A percentile compares a stretch with the other conserved stretches of the same genome.
Evolutionary conservation across 2,797 vertebrate species (phyloP).

Genomic region (Myotis findleyi): DNA sequence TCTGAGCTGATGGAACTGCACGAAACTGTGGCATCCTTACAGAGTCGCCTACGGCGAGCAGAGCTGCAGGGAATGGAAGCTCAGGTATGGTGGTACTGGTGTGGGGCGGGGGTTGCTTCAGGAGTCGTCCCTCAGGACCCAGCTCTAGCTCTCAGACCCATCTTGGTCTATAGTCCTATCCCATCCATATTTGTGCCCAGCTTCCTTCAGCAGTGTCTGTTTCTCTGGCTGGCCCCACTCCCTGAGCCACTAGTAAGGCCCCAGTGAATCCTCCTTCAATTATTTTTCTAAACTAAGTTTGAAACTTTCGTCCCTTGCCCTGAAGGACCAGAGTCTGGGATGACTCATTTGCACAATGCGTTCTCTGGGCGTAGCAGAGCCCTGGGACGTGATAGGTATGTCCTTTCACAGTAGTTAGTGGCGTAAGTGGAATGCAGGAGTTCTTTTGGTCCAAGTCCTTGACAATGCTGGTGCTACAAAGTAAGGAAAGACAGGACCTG

Average conservation of each 20-base stretch:
- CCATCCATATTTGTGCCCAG: not conserved
- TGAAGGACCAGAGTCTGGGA: not conserved
- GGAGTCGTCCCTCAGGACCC: not conserved
- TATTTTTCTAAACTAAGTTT: no score
- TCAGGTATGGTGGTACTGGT: constrained; percentile 78
- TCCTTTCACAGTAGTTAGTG: not conserved
- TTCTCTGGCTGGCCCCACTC: not conserved
- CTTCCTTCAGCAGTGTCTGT: not conserved
- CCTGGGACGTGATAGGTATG: not conserved
- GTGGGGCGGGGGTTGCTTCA: accelerated
- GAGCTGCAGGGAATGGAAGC: constrained; percentile 80
- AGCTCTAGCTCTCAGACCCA: not conserved
- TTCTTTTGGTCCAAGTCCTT: constrained; percentile 4
- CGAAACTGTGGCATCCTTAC: constrained; percentile 78
- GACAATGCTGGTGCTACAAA: not conserved
- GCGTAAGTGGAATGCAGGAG: not conserved
- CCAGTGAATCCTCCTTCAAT: not conserved
- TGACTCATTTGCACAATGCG: not conserved
- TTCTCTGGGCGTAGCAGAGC: not conserved
- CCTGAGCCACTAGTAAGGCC: not conserved
- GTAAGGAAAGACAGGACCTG: not conserved
- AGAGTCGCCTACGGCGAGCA: constrained; percentile 69
- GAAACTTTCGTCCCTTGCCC: not conserved
- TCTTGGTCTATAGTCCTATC: not conserved
- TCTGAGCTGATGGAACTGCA: constrained; percentile 77